phyloP scores from a whole-genome alignment of 2,888 invertebrate species.

The Drosophila mimica region DNA sequence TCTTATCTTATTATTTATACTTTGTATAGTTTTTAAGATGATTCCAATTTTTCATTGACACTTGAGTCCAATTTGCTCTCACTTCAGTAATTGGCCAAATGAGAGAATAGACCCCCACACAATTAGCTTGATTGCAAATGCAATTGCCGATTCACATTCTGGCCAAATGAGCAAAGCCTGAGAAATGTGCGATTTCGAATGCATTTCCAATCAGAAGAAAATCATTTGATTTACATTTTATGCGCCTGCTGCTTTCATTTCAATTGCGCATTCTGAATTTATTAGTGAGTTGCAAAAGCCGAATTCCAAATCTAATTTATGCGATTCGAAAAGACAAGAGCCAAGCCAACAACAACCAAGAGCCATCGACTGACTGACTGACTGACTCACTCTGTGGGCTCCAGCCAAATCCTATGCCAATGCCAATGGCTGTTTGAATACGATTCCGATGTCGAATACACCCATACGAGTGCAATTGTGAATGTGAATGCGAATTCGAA shows the following conservation, averaged over 20 bases:
- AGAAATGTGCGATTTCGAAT: constrained; percentile 21
- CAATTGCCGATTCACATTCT: constrained; percentile 26
- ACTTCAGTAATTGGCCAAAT: constrained; percentile 33
- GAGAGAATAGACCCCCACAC: constrained; percentile 3
- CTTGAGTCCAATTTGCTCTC: constrained; percentile 4
- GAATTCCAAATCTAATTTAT: constrained; percentile 73
- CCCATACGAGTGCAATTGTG: constrained; percentile 37
- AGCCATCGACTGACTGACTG: constrained; percentile 2
- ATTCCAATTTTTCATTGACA: background rate
- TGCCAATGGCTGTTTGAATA: constrained; percentile 50
- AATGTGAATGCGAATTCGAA: constrained; percentile 24
- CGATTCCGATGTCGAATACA: constrained; percentile 24
- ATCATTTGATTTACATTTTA: constrained; percentile 69
- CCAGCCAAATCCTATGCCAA: constrained; percentile 39
- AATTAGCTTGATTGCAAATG: constrained; percentile 43
- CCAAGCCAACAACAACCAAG: constrained; percentile 9
- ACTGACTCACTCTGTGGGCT: constrained; percentile 1
- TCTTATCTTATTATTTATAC: background rate
- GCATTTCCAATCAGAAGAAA: constrained; percentile 44
- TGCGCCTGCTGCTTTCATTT: constrained; percentile 54
- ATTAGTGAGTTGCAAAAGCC: constrained; percentile 50
- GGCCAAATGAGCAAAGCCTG: constrained; percentile 4
- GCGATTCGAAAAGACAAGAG: constrained; percentile 43
- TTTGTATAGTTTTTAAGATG: background rate
- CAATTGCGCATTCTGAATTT: constrained; percentile 71